phyloP scores from a whole-genome alignment of 2,888 invertebrate species.

The Helicoverpa assulta region DNA sequence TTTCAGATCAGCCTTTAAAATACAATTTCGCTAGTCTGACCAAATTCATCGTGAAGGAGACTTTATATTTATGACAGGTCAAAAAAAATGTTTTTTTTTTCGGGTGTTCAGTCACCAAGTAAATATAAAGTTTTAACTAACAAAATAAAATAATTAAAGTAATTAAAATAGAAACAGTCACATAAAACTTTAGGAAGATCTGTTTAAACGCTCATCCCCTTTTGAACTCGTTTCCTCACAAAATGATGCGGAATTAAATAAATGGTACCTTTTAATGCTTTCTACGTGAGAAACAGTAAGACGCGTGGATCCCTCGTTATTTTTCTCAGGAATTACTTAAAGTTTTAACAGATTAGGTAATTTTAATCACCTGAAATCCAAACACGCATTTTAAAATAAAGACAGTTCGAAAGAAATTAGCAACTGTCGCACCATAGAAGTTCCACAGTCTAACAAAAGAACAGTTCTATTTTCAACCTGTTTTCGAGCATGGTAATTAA shows the following conservation, averaged over 20 bases:
- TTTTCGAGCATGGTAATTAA: neutral
- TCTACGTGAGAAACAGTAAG: slow-evolving; percentile 10
- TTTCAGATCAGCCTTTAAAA: neutral
- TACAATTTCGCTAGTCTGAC: neutral
- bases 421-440: too few relatives aligned
- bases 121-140: neutral
- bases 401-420: too few relatives aligned
- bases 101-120: too few relatives aligned
- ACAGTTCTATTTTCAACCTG: too few relatives aligned
- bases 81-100: too few relatives aligned
- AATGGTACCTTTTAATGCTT: slow-evolving; percentile 27
- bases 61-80: too few relatives aligned
- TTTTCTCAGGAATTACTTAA: slow-evolving; percentile 10
- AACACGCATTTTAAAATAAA: neutral
- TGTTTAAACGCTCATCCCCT: slow-evolving; percentile 28
- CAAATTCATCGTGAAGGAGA: neutral
- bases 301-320: neutral
- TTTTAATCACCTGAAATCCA: neutral
- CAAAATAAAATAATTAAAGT: slow-evolving; percentile 21
- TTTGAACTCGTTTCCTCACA: slow-evolving; percentile 27
- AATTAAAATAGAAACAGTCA: slow-evolving; percentile 29
- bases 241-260: slow-evolving; percentile 44
- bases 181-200: slow-evolving; percentile 27
- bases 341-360: slow-evolving; percentile 2
- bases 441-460: too few relatives aligned